Evolutionary conservation across 1,140 invertebrate genomes (phyloP).

Genomic region (Nasonia longicornis): DNA sequence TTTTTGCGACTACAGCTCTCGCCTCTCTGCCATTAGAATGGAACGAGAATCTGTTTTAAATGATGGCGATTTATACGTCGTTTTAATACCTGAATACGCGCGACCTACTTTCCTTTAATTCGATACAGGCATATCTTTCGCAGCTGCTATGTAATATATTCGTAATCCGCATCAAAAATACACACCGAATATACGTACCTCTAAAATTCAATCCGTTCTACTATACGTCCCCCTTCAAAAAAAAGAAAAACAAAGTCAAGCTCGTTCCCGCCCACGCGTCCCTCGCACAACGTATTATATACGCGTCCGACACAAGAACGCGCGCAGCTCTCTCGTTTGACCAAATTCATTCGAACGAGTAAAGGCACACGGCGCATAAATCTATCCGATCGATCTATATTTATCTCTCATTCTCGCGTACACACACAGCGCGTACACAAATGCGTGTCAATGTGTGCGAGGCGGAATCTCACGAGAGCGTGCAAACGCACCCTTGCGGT

Average conservation of each 20-base stretch:
- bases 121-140: not conserved
- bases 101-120: constrained; percentile 21
- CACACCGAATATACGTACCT: not conserved
- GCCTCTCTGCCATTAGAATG: not conserved
- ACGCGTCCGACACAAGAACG: not conserved
- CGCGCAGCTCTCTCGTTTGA: not conserved
- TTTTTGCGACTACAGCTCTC: not conserved
- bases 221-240: too few relatives aligned
- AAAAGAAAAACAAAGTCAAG: not conserved
- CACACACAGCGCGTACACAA: not conserved
- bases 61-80: not conserved
- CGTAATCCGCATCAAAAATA: constrained; percentile 16
- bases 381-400: constrained; percentile 38
- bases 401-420: not conserved
- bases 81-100: constrained; percentile 7
- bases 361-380: not conserved
- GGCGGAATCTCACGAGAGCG: constrained; percentile 50
- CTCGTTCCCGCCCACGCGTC: not conserved
- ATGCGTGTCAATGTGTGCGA: not conserved
- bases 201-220: not conserved
- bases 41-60: constrained; percentile 1
- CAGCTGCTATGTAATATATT: not conserved
- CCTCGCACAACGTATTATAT: not conserved
- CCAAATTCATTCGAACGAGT: constrained; percentile 15
- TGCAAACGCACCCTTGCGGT: constrained; percentile 59